Evolutionary conservation across 2,888 invertebrate species (phyloP), one percentile per base, ranked within the genome.

Genomic region (Xylota segnis): DNA sequence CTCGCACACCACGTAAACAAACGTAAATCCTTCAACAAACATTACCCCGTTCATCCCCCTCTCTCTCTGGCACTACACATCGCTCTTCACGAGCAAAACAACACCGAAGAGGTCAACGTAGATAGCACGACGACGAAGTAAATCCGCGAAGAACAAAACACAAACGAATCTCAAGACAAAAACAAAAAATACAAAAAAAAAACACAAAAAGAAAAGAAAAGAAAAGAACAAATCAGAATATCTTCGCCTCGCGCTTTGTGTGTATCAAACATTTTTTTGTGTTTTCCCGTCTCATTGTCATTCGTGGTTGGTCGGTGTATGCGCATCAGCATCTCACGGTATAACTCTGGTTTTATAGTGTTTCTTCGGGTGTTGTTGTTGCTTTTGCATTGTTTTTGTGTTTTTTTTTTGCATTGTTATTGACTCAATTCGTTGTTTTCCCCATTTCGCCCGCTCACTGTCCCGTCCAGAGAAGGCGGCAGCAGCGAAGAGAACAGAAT

Each of bases 301-400:
- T 81, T 76, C 71, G 66, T 40, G 74, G 68, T 66, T 72, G 61
- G 71, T 82, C 76, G 76, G 86, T 81, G 82, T 86, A 78, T 82
- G 86, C 86, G 86, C 86, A 86, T 82, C 82, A 86, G 82, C 81
- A 86, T 86, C 86, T 77, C 61, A 86, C 82, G 72, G 82, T 72
- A 23, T 23, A 68, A 71, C 43, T 72, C 23, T 65, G 54, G 71
- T 65, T 70, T 59, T 72, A 3, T 52, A 65, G 70, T 79, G 52
- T 65, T 61, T 47, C 52, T 58, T 71, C 14, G 34, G 6, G 34
- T 34, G 7, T 3, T 37, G 9, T 34, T 5, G 34, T 34, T 34
- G n/a, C n/a, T n/a, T 34, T 34, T 9, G 34, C 1, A 9, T 34
- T 34, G 2, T 29, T 29, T 29, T 5, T 29, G 29, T 29, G 50